phyloP scores from a whole-genome alignment of 2,113 vertebrate species.

The Coracopsis vasa region DNA sequence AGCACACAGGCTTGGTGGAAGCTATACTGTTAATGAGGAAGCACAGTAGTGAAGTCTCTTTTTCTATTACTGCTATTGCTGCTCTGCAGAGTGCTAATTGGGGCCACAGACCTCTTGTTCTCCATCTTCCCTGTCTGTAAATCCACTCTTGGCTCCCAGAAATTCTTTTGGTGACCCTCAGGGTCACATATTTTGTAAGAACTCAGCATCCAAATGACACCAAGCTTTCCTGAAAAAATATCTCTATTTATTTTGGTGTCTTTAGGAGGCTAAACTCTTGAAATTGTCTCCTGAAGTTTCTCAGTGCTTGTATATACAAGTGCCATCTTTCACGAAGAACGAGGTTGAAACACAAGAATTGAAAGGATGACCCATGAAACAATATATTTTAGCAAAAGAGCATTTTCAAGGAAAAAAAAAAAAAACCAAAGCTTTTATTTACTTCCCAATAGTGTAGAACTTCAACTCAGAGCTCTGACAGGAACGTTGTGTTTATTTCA shows the following conservation, averaged over 20 bases:
- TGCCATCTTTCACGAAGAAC: not conserved
- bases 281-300: not conserved
- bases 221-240: conserved; percentile 35
- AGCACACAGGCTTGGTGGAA: not conserved
- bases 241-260: conserved; percentile 20
- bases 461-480: not conserved
- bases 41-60: not conserved
- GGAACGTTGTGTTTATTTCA: conserved; percentile 17
- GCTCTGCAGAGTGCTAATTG: conserved; percentile 41
- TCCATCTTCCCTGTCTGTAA: conserved; percentile 39
- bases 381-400: not conserved
- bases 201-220: conserved; percentile 18
- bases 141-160: conserved; percentile 48
- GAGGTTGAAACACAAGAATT: not conserved
- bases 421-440: conserved; percentile 12
- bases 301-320: not conserved
- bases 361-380: not conserved
- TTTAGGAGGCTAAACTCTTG: not conserved
- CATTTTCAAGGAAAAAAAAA: not conserved
- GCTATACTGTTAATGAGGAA: conserved; percentile 36
- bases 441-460: not conserved
- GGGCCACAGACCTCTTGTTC: conserved; percentile 58
- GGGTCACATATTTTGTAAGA: conserved; percentile 42
- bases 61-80: not conserved
- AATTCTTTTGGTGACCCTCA: conserved; percentile 56